phyloP scores from a whole-genome alignment of 1,140 invertebrate genomes.

The Calliphora vicina region DNA sequence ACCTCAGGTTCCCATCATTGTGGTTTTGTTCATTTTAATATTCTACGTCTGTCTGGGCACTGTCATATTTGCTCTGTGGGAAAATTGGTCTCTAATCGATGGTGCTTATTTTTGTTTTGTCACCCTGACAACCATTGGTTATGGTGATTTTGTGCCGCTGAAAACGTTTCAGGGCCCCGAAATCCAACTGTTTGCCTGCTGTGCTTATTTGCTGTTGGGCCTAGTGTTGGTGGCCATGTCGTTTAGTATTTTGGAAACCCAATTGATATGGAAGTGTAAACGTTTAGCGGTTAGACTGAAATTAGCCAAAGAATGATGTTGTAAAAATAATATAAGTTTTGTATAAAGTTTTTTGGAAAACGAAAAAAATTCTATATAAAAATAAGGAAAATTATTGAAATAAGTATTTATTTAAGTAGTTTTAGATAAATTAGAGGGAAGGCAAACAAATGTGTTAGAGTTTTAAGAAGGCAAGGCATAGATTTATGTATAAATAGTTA shows the following conservation, averaged over 20 bases:
- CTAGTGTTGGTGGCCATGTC: slow-evolving; percentile 91
- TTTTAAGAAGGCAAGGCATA: no score
- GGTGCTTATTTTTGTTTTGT: slow-evolving; percentile 90
- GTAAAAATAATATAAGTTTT: slow-evolving; percentile 6
- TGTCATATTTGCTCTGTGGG: slow-evolving; percentile 74
- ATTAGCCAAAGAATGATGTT: slow-evolving; percentile 55
- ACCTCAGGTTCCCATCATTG: slow-evolving; percentile 73
- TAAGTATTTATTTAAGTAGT: no score
- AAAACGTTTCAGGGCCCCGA: slow-evolving; percentile 71
- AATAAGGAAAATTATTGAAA: no score
- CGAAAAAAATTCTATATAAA: no score
- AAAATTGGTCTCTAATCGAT: slow-evolving; percentile 82
- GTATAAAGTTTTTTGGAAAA: background rate
- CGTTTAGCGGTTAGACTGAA: slow-evolving; percentile 68
- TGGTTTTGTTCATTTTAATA: slow-evolving; percentile 75
- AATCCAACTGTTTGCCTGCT: slow-evolving; percentile 81
- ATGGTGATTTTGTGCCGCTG: slow-evolving; percentile 81
- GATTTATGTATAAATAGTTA: no score
- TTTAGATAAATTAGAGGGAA: no score
- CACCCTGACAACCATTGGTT: slow-evolving; percentile 85
- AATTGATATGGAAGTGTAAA: slow-evolving; percentile 80
- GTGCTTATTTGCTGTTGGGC: slow-evolving; percentile 86
- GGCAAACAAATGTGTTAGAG: no score
- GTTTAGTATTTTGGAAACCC: slow-evolving; percentile 90
- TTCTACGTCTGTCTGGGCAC: slow-evolving; percentile 78